phyloP scores from a whole-genome alignment of 2,888 invertebrate genomes.

The Xylocampa areola region DNA sequence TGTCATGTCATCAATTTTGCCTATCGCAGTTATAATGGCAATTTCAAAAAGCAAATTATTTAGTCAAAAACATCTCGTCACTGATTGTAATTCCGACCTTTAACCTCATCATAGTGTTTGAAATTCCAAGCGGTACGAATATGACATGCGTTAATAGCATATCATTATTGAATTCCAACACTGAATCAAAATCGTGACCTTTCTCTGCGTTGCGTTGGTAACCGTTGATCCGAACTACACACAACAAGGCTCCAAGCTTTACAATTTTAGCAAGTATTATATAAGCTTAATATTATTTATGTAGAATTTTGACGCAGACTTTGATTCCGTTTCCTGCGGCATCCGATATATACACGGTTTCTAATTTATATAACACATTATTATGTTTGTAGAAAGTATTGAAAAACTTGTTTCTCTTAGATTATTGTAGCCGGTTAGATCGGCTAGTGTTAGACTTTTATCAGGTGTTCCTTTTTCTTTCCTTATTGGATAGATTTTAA shows the following conservation, averaged over 20 bases:
- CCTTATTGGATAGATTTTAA: constrained; percentile 17
- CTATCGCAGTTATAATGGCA: background rate
- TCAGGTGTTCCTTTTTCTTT: constrained; percentile 33
- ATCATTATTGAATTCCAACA: constrained; percentile 37
- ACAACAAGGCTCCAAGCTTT: constrained; percentile 9
- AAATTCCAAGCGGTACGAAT: constrained; percentile 15
- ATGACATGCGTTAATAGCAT: constrained; percentile 15
- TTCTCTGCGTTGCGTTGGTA: constrained; percentile 14
- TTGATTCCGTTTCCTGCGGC: constrained; percentile 42
- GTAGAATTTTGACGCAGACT: constrained; percentile 36
- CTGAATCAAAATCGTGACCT: constrained; percentile 30
- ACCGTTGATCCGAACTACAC: background rate
- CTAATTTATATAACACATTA: constrained; percentile 64
- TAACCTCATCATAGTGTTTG: constrained; percentile 11
- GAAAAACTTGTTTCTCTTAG: constrained; percentile 59
- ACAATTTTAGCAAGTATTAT: constrained; percentile 39
- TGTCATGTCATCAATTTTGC: background rate
- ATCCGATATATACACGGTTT: constrained; percentile 49
- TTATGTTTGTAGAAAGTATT: constrained; percentile 64
- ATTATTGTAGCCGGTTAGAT: constrained; percentile 35
- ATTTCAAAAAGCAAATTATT: constrained; percentile 20
- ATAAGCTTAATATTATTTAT: constrained; percentile 37
- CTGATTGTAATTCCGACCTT: constrained; percentile 38
- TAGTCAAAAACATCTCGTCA: constrained; percentile 6
- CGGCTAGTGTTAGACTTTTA: constrained; percentile 19